These are phyloP conservation scores for Lithophane semibrunnea DNA, from an alignment of 2,888 invertebrate species.

Conservation along the genomic window DNA sequence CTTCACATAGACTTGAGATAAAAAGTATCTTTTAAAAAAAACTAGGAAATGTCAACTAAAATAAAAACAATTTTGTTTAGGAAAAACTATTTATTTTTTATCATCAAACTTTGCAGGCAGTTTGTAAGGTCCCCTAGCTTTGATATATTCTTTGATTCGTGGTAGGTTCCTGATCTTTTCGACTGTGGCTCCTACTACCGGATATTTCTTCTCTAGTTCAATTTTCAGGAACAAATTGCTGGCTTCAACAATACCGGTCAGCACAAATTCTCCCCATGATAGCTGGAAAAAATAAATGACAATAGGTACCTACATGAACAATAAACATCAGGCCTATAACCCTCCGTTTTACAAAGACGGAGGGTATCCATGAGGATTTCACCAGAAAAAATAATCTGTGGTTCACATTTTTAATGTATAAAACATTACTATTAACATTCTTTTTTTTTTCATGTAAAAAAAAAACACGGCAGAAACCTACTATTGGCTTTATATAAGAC, in stretches of 20 bases:
- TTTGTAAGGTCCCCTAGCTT: constrained; percentile 26
- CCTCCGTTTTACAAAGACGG: too few species aligned
- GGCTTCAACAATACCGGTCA: constrained; percentile 33
- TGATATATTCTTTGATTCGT: constrained; percentile 42
- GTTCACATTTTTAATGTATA: too few species aligned
- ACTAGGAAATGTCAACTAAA: neutral
- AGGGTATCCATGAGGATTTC: too few species aligned
- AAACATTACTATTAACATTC: too few species aligned
- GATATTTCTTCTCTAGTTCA: constrained; percentile 41
- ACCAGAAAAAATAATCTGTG: too few species aligned
- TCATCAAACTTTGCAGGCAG: constrained; percentile 29
- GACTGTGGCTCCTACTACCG: constrained; percentile 18
- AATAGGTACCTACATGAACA: neutral
- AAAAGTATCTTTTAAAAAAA: neutral
- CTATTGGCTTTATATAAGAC: neutral
- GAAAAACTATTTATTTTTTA: constrained; percentile 30
- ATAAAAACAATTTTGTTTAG: neutral
- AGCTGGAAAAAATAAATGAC: constrained; percentile 14
- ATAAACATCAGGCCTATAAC: too few species aligned
- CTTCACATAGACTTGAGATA: neutral
- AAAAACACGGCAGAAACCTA: neutral
- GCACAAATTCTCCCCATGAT: constrained; percentile 39
- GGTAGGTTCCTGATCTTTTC: constrained; percentile 46
- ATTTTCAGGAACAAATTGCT: constrained; percentile 41
- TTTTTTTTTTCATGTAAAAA: too few species aligned